Percentiles rank a stretch among this genome's conserved stretches.
phyloP scores from a whole-genome alignment of 2,888 invertebrate species.

The Harmothoe impar region DNA sequence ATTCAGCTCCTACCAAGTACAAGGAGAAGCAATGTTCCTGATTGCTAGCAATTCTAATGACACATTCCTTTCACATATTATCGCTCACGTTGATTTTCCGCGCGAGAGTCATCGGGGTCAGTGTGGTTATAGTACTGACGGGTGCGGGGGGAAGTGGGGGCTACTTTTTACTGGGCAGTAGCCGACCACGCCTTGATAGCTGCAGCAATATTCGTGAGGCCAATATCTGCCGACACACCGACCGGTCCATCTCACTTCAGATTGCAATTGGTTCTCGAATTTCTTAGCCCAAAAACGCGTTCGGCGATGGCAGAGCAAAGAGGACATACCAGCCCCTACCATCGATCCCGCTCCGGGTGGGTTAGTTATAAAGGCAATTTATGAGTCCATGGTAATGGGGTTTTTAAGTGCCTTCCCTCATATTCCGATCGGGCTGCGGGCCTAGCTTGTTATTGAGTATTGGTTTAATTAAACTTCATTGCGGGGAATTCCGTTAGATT shows the following conservation, averaged over 20 bases:
- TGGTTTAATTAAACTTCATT: not conserved
- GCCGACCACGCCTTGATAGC: not conserved
- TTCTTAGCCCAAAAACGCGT: not conserved
- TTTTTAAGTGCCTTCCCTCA: not conserved
- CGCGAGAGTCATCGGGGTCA: not conserved
- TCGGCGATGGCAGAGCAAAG: not conserved
- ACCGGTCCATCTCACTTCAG: not conserved
- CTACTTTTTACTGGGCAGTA: too few relatives aligned
- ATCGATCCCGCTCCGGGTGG: not conserved
- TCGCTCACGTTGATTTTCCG: constrained; percentile 51
- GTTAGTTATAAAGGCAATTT: constrained; percentile 16
- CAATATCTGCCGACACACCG: not conserved
- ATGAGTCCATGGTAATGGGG: not conserved
- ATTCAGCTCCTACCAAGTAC: too few relatives aligned
- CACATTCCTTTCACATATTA: constrained; percentile 57
- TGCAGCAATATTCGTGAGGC: not conserved
- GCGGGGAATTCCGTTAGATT: not conserved
- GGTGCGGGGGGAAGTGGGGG: not conserved
- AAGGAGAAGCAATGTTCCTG: not conserved
- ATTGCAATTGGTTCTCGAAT: constrained; percentile 26
- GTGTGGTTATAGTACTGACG: not conserved
- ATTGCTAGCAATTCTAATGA: not conserved
- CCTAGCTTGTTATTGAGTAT: not conserved
- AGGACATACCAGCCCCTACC: not conserved
- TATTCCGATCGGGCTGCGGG: not conserved